Conservation (phyloP, 2,888 invertebrate genomes). For the Luperina testacea region DNA sequence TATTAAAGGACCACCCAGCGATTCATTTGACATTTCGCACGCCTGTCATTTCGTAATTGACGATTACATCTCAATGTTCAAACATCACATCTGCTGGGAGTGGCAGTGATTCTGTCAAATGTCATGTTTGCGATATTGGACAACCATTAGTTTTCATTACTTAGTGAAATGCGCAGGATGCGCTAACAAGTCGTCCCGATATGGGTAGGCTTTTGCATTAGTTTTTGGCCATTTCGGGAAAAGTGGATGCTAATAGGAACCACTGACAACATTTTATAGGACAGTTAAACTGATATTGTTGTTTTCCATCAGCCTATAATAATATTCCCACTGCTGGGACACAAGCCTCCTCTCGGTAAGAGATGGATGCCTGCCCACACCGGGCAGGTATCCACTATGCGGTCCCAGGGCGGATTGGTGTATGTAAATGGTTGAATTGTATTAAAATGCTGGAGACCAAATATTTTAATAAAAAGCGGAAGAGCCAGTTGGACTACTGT, state of each 20-base stretch:
- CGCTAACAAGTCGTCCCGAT: not conserved
- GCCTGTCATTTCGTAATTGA: conserved; percentile 42
- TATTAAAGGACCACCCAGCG: conserved; percentile 21
- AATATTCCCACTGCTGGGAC: no score
- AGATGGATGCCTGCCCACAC: no score
- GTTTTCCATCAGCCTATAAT: not conserved
- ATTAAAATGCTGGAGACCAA: no score
- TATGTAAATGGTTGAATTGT: not conserved
- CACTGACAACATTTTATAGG: not conserved
- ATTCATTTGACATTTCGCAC: conserved; percentile 52
- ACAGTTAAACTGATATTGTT: not conserved
- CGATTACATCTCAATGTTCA: conserved; percentile 45
- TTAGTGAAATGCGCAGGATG: conserved; percentile 4
- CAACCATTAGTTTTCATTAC: conserved; percentile 24
- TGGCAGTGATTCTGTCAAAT: conserved; percentile 45
- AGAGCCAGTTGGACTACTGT: not conserved
- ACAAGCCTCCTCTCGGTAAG: no score
- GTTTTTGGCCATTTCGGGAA: accelerated
- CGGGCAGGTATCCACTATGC: no score
- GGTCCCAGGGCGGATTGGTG: no score
- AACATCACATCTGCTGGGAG: conserved; percentile 42
- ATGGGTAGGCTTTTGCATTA: not conserved
- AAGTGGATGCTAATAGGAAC: not conserved
- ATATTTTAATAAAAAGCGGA: not conserved
- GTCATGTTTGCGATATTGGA: conserved; percentile 41